Evolutionary conservation across 2,888 invertebrate genomes (phyloP).

Genomic region (Dioctria rufipes): DNA sequence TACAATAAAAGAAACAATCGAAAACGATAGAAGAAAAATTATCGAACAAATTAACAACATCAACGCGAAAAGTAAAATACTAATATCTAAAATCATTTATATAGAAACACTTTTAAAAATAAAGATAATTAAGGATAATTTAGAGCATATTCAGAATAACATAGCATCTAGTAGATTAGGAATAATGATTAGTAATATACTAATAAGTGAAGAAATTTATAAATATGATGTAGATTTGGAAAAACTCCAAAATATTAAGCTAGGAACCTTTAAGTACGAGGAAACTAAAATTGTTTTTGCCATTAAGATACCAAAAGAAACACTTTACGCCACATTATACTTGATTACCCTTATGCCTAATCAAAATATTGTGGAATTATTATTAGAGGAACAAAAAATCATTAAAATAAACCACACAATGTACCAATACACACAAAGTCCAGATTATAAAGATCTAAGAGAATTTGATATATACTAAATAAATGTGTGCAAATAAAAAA

Average conservation of each 20-base stretch:
- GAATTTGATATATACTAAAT: background rate
- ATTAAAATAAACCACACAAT: constrained; percentile 32
- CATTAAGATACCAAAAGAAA: constrained; percentile 49
- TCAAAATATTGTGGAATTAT: constrained; percentile 8
- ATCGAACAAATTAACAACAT: too few species aligned
- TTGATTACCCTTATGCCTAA: constrained; percentile 18
- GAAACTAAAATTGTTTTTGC: constrained; percentile 50
- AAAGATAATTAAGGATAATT: constrained; percentile 26
- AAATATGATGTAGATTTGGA: constrained; percentile 52
- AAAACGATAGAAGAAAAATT: too few species aligned
- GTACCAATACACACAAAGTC: background rate
- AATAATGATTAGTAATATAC: constrained; percentile 47
- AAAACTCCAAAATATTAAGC: constrained; percentile 49
- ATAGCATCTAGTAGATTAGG: constrained; percentile 49
- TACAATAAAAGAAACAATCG: too few species aligned
- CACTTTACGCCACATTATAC: constrained; percentile 15
- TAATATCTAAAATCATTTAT: too few species aligned
- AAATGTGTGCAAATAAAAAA: constrained; percentile 9
- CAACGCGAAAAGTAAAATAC: too few species aligned
- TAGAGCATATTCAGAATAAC: constrained; percentile 50
- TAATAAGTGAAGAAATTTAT: constrained; percentile 49
- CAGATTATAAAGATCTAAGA: constrained; percentile 7
- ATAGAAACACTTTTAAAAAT: constrained; percentile 35
- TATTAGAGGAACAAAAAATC: constrained; percentile 14
- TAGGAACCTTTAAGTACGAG: constrained; percentile 43